phyloP scores from a whole-genome alignment of 2,797 vertebrate genomes.

The Delichon dasypus region DNA sequence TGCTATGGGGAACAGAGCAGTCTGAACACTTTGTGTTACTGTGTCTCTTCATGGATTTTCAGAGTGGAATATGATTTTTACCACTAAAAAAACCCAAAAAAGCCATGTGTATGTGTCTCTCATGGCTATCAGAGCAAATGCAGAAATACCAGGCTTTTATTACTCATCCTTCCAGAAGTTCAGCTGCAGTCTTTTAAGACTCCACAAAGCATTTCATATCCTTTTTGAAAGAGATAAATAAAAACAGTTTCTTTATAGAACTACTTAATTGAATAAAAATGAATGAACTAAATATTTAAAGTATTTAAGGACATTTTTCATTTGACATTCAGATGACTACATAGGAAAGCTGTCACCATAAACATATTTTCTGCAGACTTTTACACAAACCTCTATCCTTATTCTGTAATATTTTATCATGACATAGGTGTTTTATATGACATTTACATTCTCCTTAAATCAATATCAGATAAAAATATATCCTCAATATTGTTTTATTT shows the following conservation, averaged over 20 bases:
- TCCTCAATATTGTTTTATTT: not conserved
- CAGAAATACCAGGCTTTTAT: not conserved
- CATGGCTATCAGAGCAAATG: not conserved
- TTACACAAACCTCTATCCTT: not conserved
- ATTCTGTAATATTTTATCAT: not conserved
- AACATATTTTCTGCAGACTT: not conserved
- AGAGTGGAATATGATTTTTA: not conserved
- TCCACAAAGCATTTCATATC: not conserved
- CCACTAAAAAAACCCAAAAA: not conserved
- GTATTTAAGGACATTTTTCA: not conserved
- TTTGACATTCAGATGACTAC: not conserved
- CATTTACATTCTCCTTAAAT: not conserved
- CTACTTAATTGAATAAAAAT: not conserved
- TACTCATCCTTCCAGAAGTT: not conserved
- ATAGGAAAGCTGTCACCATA: not conserved
- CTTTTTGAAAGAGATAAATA: not conserved
- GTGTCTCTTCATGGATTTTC: not conserved
- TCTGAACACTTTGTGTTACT: not conserved
- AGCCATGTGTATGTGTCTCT: not conserved
- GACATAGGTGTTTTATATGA: not conserved
- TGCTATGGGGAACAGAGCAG: not conserved
- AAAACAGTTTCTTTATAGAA: not conserved
- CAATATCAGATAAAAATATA: not conserved
- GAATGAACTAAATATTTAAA: not conserved
- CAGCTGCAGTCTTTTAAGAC: not conserved